phyloP scores from a whole-genome alignment of 2,888 invertebrate genomes.

The Microdon myrmicae region DNA sequence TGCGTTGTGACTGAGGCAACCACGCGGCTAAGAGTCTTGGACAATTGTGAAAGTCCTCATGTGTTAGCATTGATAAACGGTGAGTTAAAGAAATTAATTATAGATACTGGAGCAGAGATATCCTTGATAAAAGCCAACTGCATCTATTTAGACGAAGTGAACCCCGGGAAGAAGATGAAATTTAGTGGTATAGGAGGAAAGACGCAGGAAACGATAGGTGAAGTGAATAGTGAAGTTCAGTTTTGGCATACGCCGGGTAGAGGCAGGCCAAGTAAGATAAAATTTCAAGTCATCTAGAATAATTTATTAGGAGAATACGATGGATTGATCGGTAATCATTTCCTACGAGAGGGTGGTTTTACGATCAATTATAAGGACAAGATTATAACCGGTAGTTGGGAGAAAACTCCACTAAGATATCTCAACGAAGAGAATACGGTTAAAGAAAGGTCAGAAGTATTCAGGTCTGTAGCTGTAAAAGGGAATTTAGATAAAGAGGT shows the following conservation, averaged over 20 bases:
- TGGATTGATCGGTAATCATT: constrained; percentile 4
- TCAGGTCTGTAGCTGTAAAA: not conserved
- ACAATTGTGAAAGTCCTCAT: constrained; percentile 7
- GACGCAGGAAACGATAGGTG: constrained; percentile 4
- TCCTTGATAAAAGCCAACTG: constrained; percentile 11
- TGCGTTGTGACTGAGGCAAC: constrained; percentile 8
- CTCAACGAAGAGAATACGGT: not conserved
- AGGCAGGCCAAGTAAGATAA: not conserved
- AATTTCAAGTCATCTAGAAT: not conserved
- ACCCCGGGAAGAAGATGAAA: constrained; percentile 1
- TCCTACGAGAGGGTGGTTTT: constrained; percentile 2
- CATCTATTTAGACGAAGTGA: constrained; percentile 11
- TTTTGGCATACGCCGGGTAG: not conserved
- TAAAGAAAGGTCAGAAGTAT: constrained; percentile 8
- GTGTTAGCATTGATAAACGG: not conserved
- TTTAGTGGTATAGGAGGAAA: constrained; percentile 6
- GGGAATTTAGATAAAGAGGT: not conserved
- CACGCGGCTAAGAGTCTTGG: constrained; percentile 7
- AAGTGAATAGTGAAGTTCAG: not conserved
- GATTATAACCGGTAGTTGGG: not conserved
- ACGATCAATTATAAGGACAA: constrained; percentile 2
- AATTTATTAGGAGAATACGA: constrained; percentile 3
- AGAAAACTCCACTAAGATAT: not conserved
- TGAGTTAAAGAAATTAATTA: constrained; percentile 3
- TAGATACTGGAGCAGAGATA: constrained; percentile 9